Conservation (phyloP, 1,140 invertebrate genomes). For the Euschistus heros region DNA sequence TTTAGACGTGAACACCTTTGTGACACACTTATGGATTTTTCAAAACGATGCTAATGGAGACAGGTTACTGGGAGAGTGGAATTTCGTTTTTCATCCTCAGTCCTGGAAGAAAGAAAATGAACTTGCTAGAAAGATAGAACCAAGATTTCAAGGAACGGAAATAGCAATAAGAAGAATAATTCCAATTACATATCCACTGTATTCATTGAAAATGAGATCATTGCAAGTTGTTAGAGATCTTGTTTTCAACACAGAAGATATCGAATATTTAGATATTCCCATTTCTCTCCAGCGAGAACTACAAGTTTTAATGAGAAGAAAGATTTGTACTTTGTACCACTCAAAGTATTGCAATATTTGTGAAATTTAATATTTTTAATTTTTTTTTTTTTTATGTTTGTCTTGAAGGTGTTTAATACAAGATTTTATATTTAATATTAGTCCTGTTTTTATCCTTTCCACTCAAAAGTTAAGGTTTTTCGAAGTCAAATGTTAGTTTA, state of each 20-base stretch:
- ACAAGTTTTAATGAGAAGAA: not conserved
- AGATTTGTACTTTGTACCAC: not conserved
- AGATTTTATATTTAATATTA: too few relatives aligned
- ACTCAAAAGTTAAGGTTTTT: too few relatives aligned
- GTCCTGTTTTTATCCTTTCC: too few relatives aligned
- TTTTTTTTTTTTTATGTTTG: too few relatives aligned
- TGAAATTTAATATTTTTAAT: too few relatives aligned
- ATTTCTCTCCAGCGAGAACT: not conserved
- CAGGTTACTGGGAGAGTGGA: constrained; percentile 29
- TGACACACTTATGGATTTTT: constrained; percentile 62
- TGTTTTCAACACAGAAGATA: not conserved
- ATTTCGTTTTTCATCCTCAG: not conserved
- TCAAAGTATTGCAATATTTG: not conserved
- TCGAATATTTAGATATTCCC: not conserved
- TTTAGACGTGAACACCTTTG: constrained; percentile 57
- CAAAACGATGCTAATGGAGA: constrained; percentile 49
- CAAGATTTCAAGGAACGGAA: not conserved
- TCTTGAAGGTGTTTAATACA: too few relatives aligned
- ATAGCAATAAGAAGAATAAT: not conserved
- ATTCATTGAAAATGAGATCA: not conserved
- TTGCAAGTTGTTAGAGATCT: not conserved
- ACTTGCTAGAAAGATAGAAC: not conserved
- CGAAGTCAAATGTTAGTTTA: too few relatives aligned
- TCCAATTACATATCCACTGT: not conserved
- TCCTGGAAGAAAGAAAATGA: not conserved